A percentile compares a stretch with the other conserved stretches of the same genome.
phyloP scores from a whole-genome alignment of 2,113 vertebrate species.

The Panthera tigris region DNA sequence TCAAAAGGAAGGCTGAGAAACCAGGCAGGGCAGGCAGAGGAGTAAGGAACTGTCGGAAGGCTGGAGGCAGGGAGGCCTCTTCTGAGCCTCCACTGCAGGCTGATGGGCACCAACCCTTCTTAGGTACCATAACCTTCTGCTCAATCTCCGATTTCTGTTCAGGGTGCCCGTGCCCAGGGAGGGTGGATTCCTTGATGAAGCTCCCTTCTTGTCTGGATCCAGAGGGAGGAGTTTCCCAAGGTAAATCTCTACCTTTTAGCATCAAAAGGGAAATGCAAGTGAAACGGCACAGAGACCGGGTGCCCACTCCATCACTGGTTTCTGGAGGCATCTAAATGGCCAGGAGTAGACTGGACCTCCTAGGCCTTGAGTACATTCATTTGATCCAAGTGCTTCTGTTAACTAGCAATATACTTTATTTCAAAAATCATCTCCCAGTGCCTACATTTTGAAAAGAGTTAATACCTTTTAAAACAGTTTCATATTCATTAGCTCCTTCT shows the following conservation, averaged over 20 bases:
- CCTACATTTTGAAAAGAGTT: neutral
- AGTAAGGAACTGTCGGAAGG: neutral
- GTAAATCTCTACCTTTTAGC: neutral
- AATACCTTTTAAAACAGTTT: neutral
- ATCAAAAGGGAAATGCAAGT: neutral
- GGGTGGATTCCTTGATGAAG: neutral
- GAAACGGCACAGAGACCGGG: neutral
- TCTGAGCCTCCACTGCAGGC: neutral
- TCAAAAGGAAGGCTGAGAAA: neutral
- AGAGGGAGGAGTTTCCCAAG: neutral
- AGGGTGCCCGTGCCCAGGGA: too few species aligned
- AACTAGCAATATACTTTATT: neutral
- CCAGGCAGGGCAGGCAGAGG: neutral
- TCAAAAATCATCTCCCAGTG: neutral
- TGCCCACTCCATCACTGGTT: neutral
- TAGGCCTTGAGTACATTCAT: neutral
- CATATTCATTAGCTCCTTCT: neutral
- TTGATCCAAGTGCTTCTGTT: neutral
- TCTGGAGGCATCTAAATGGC: neutral
- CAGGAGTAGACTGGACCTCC: neutral
- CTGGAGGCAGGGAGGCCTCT: neutral
- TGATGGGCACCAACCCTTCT: neutral
- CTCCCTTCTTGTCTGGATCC: neutral
- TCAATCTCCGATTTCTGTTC: neutral
- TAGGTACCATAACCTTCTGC: neutral